Conservation (phyloP, 2,888 invertebrate species). For the Cerceris rybyensis region DNA sequence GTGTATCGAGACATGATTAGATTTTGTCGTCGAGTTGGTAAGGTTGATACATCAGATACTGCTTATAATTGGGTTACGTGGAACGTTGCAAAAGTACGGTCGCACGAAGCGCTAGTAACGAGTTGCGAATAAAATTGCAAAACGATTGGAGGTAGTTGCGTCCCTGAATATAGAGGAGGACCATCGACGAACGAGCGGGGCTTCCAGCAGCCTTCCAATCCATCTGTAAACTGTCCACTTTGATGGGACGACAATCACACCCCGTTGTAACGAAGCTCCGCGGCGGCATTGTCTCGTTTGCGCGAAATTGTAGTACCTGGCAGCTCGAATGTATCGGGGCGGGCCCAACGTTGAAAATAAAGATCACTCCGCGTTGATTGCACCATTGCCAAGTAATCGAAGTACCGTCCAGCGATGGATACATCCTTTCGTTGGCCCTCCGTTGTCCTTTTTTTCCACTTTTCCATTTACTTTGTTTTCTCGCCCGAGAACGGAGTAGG, state of each 20-base stretch:
- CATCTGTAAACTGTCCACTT: slow-evolving; percentile 82
- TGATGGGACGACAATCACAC: slow-evolving; percentile 80
- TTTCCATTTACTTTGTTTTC: slow-evolving; percentile 47
- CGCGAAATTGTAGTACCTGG: slow-evolving; percentile 74
- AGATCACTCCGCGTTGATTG: slow-evolving; percentile 77
- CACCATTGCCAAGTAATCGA: slow-evolving; percentile 69
- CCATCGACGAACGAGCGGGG: slow-evolving; percentile 49
- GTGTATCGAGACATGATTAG: no score
- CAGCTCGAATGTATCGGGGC: slow-evolving; percentile 69
- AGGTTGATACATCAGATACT: not conserved
- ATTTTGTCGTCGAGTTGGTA: no score
- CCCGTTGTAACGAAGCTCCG: slow-evolving; percentile 76
- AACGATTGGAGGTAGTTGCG: slow-evolving; percentile 48
- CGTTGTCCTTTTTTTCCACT: slow-evolving; percentile 18
- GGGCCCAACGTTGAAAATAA: slow-evolving; percentile 68
- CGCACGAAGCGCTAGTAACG: slow-evolving; percentile 15
- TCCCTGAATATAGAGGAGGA: slow-evolving; percentile 50
- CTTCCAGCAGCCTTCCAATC: slow-evolving; percentile 73
- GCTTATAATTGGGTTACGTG: no score
- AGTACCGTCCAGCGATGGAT: slow-evolving; percentile 52
- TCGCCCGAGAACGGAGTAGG: slow-evolving; percentile 16
- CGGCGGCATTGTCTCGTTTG: slow-evolving; percentile 75
- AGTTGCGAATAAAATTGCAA: slow-evolving; percentile 55
- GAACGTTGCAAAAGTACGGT: not conserved
- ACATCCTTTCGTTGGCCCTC: slow-evolving; percentile 18